phyloP scores from a whole-genome alignment of 2,113 vertebrate species.

The Python bivittatus region DNA sequence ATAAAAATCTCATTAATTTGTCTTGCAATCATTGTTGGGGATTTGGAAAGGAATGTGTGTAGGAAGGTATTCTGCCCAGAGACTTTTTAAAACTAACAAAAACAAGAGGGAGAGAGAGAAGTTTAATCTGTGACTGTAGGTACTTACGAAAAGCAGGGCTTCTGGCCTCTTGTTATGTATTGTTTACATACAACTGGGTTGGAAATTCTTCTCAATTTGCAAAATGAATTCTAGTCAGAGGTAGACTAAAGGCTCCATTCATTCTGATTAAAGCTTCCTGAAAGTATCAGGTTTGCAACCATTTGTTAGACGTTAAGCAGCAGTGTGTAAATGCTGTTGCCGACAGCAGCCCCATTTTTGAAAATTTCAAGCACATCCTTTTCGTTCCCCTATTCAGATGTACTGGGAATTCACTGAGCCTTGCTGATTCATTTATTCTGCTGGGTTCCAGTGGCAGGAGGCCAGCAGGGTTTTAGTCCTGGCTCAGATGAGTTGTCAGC shows the following conservation, averaged over 20 bases:
- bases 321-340: slow-evolving; percentile 63
- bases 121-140: rapidly evolving
- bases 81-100: neutral
- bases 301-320: slow-evolving; percentile 68
- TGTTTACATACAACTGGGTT: neutral
- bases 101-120: neutral
- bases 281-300: slow-evolving; percentile 62
- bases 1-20: slow-evolving; percentile 47
- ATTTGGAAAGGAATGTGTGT: slow-evolving; percentile 36
- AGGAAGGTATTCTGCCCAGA: neutral
- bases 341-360: slow-evolving; percentile 61
- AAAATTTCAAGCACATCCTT: slow-evolving; percentile 57
- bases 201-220: slow-evolving; percentile 57
- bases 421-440: slow-evolving; percentile 13
- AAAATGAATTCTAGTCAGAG: slow-evolving; percentile 67
- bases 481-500: neutral
- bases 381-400: slow-evolving; percentile 43
- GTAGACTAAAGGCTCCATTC: slow-evolving; percentile 66
- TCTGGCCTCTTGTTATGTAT: slow-evolving; percentile 17
- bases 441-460: neutral
- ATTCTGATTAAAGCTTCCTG: slow-evolving; percentile 63
- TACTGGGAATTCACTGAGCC: neutral
- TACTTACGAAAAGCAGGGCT: slow-evolving; percentile 12
- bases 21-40: slow-evolving; percentile 11
- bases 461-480: neutral